Evolutionary conservation across 2,888 invertebrate species (phyloP).

Genomic region (Acrobasis suavella): DNA sequence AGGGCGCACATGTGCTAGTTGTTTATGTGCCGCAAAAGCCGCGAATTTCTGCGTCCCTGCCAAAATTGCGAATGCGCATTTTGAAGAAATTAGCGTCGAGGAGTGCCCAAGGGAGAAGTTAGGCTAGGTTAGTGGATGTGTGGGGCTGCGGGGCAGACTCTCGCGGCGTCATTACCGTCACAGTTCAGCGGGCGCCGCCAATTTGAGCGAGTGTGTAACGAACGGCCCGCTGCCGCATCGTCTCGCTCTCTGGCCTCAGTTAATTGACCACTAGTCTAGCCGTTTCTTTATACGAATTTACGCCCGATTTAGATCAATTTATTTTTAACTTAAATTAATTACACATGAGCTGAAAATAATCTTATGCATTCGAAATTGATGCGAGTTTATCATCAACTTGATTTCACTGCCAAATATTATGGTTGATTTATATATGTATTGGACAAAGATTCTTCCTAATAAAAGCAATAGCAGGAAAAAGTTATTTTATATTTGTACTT

Average conservation of each 20-base stretch:
- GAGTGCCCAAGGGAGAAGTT: conserved; percentile 71
- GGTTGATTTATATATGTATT: too few species aligned
- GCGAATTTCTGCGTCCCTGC: conserved; percentile 72
- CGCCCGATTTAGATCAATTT: conserved; percentile 29
- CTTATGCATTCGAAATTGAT: too few species aligned
- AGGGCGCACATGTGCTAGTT: conserved; percentile 70
- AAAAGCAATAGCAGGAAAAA: too few species aligned
- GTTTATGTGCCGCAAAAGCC: conserved; percentile 80
- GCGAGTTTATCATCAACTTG: too few species aligned
- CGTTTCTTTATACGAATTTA: conserved; percentile 57
- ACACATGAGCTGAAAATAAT: neutral
- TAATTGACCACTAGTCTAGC: conserved; percentile 60
- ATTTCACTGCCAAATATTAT: too few species aligned
- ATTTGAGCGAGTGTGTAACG: conserved; percentile 65
- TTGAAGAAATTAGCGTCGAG: conserved; percentile 69
- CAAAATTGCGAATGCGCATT: conserved; percentile 64
- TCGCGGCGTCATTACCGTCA: conserved; percentile 72
- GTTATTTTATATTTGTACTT: too few species aligned
- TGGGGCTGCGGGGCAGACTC: conserved; percentile 52
- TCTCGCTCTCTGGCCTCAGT: conserved; percentile 61
- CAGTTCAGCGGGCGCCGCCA: conserved; percentile 67
- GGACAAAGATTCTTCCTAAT: too few species aligned
- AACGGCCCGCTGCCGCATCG: conserved; percentile 50
- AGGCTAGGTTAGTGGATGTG: conserved; percentile 65
- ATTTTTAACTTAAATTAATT: neutral